A percentile compares a stretch with the other conserved stretches of the same genome.
phyloP scores from a whole-genome alignment of 2,888 invertebrate species.

The Andrena bicolor region DNA sequence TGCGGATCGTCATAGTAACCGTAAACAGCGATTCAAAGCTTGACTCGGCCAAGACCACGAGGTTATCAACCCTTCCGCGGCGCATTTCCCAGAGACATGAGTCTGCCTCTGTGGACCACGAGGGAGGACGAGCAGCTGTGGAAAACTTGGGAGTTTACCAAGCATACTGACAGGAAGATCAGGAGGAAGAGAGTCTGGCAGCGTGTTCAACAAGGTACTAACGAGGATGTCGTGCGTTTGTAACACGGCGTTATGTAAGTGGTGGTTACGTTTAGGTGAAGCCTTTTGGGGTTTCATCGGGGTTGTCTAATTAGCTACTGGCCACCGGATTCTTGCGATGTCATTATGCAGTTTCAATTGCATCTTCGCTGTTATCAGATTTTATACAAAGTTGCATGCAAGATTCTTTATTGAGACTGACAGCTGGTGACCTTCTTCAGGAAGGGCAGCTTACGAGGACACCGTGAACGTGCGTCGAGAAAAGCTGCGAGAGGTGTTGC shows the following conservation, averaged over 20 bases:
- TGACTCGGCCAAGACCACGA: neutral
- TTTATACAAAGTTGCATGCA: slow-evolving; percentile 14
- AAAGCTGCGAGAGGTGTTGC: slow-evolving; percentile 82
- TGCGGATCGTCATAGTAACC: slow-evolving; percentile 67
- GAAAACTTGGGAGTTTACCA: slow-evolving; percentile 69
- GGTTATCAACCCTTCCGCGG: neutral
- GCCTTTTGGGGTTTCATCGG: neutral
- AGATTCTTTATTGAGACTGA: neutral
- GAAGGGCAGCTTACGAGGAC: slow-evolving; percentile 85
- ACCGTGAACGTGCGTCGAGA: slow-evolving; percentile 85
- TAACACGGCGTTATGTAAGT: slow-evolving; percentile 7
- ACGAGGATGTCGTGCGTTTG: neutral
- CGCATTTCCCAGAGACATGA: slow-evolving; percentile 36
- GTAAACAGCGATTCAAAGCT: slow-evolving; percentile 33
- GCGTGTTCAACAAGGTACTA: slow-evolving; percentile 74
- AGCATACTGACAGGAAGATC: slow-evolving; percentile 68
- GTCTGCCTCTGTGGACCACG: slow-evolving; percentile 60
- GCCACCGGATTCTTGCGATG: neutral
- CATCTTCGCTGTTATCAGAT: neutral
- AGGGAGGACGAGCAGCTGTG: slow-evolving; percentile 62
- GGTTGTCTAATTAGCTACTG: neutral
- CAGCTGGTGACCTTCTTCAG: slow-evolving; percentile 69
- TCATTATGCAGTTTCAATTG: neutral
- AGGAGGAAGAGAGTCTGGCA: slow-evolving; percentile 63
- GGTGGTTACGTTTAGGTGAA: neutral